phyloP scores from a whole-genome alignment of 2,113 vertebrate genomes.

The Coturnix japonica region DNA sequence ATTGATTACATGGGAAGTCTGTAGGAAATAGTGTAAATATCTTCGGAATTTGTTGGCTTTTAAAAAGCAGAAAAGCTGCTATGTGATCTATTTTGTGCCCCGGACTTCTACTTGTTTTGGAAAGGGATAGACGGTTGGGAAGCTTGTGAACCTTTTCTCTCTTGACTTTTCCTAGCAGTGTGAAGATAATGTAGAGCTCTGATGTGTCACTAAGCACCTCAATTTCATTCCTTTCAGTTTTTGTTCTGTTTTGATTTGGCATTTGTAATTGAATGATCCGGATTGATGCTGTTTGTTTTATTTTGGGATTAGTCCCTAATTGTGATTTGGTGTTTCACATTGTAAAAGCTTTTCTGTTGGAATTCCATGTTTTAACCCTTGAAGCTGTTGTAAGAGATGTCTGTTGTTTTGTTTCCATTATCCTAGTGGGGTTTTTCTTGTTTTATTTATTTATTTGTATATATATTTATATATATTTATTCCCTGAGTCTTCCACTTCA shows the following conservation, averaged over 20 bases:
- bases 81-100: background rate
- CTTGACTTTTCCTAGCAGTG: background rate
- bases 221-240: background rate
- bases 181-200: background rate
- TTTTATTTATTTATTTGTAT: too few species aligned
- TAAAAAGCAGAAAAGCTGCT: background rate
- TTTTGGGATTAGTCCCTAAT: slow-evolving; percentile 1
- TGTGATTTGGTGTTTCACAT: background rate
- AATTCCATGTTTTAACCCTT: background rate
- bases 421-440: background rate
- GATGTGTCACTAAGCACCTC: background rate
- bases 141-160: background rate
- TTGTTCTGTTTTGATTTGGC: background rate
- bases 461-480: background rate
- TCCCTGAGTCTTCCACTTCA: background rate
- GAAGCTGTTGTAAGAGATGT: background rate
- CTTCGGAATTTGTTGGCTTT: background rate
- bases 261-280: background rate
- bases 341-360: background rate
- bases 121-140: background rate
- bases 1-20: background rate
- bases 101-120: background rate
- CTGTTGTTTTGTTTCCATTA: background rate
- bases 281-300: slow-evolving; percentile 4
- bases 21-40: background rate